Evolutionary conservation across 1,140 invertebrate genomes (phyloP), one percentile per base, ranked within the genome.

Genomic region (Asbolus verrucosus): DNA sequence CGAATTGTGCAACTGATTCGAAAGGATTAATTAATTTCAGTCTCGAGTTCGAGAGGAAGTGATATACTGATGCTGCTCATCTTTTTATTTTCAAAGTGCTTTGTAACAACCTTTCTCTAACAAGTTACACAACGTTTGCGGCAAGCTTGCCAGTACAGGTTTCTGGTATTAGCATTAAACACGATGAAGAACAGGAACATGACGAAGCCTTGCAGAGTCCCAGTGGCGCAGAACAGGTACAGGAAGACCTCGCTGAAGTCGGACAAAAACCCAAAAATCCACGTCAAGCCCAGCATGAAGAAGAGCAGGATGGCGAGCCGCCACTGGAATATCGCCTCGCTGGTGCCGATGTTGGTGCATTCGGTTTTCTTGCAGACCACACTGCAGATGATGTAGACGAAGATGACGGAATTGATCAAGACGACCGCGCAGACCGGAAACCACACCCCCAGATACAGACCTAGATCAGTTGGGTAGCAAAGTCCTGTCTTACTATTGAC

Each of bases 151-250:
- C 4, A 4, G 33, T 80, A 89, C 16, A 85, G 75, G 39, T 80
- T 75, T 43, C 87, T 81, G 1, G 87, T 87, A 3, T 79, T 81
- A 1, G 85, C 81, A 75, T 89, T 87, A 71, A 87, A 83, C 13
- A 89, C 78, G 6, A 89, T 84, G 77, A 88, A 90, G 75, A 89
- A 88, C 9, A 89, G 72, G 73, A 90, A 89, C 15, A 89, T 80
- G 2, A 89, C 82, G 74, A 89, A 88, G 1, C 88, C 88, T 77
- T 90, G 88, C 21, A 88, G 70, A 1, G 88, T 86, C 11, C 86
- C 86, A 1, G 86, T 86, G 6, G 88, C 77, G 76, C 87, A 88
- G 75, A 89, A 89, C 1, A 90, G 72, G 73, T 88, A 88, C 0
- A 84, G 84, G 73, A 87, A 87, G 5, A 85, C 67, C n/a, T 84